phyloP scores from a whole-genome alignment of 2,113 vertebrate species.

The Equus quagga region DNA sequence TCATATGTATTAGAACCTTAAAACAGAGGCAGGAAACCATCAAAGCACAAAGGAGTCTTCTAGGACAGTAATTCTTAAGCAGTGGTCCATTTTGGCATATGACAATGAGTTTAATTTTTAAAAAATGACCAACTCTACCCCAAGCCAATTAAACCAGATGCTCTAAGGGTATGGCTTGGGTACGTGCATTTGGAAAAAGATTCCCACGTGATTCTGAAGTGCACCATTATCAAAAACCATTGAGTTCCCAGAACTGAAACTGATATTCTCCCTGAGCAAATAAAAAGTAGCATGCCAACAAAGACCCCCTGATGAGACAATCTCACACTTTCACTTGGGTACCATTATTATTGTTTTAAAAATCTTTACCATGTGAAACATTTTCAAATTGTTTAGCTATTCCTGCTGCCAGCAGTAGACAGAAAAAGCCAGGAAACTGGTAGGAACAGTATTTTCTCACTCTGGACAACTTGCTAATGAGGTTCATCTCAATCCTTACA shows the following conservation, averaged over 20 bases:
- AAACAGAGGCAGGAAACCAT: not conserved
- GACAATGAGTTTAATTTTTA: not conserved
- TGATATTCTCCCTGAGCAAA: not conserved
- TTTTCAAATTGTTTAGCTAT: conserved; percentile 33
- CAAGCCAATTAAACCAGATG: not conserved
- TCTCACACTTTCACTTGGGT: conserved; percentile 26
- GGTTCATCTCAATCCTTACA: conserved; percentile 28
- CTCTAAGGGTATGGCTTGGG: not conserved
- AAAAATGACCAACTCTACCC: not conserved
- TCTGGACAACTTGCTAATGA: conserved; percentile 71
- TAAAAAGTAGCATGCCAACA: not conserved
- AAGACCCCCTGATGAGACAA: not conserved
- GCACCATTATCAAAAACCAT: not conserved
- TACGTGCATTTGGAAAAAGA: not conserved
- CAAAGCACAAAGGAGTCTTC: not conserved
- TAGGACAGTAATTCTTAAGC: not conserved
- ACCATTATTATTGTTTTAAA: conserved; percentile 58
- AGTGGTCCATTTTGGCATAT: not conserved
- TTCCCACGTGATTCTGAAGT: not conserved
- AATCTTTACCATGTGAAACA: conserved; percentile 28
- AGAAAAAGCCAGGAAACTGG: not conserved
- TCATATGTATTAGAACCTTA: not conserved
- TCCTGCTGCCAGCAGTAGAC: not conserved
- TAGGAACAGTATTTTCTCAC: conserved; percentile 47
- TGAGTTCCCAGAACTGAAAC: not conserved